Evolutionary conservation across 2,113 vertebrate species (phyloP).

Genomic region (Aptenodytes patagonicus): DNA sequence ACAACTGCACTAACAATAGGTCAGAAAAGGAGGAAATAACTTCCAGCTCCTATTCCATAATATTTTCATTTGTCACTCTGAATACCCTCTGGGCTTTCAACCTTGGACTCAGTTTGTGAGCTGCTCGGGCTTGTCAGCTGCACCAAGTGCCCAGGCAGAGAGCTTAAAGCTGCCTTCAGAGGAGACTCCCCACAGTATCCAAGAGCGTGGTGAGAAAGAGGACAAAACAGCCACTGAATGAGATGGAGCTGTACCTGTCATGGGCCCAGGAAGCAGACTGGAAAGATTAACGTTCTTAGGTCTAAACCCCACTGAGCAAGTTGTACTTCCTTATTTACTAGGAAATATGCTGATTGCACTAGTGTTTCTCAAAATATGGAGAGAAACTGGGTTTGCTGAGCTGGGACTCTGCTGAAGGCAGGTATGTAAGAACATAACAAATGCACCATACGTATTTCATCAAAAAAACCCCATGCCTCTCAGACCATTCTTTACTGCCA

Average conservation of each 20-base stretch:
- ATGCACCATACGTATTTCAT: not conserved
- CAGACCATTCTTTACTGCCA: not conserved
- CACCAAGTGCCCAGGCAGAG: not conserved
- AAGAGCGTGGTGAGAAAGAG: not conserved
- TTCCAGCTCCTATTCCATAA: not conserved
- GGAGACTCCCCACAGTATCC: not conserved
- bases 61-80: not conserved
- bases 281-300: not conserved
- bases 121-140: not conserved
- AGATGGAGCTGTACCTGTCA: not conserved
- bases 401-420: not conserved
- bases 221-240: not conserved
- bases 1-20: not conserved
- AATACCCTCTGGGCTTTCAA: not conserved
- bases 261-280: not conserved
- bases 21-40: conserved; percentile 2
- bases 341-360: not conserved
- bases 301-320: not conserved
- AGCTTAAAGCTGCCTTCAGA: not conserved
- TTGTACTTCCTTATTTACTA: not conserved
- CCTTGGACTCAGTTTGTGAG: not conserved
- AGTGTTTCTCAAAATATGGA: not conserved
- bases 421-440: not conserved
- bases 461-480: not conserved
- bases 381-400: not conserved